Percentiles rank a stretch among this genome's conserved stretches.
Conservation (phyloP, 2,797 vertebrate species). For the Ciconia nigra region DNA sequence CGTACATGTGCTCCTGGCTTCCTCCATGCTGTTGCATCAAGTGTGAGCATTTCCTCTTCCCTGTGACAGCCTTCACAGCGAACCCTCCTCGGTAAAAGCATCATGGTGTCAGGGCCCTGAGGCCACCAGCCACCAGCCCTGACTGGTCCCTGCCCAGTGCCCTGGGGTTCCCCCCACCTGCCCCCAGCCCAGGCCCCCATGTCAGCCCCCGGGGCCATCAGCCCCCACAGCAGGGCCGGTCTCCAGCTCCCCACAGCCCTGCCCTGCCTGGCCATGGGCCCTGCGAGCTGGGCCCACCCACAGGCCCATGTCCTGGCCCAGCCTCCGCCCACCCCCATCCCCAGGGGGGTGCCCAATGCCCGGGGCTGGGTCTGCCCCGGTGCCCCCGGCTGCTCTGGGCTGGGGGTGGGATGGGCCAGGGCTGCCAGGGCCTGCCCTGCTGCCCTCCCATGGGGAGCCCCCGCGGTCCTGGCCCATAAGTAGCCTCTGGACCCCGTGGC, state of each 20-base stretch:
- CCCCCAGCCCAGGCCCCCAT: too few species aligned
- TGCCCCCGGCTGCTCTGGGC: not conserved
- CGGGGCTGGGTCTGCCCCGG: accelerated
- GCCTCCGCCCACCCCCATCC: too few species aligned
- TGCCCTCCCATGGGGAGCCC: accelerated
- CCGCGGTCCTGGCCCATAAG: too few species aligned
- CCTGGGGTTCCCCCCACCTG: not conserved
- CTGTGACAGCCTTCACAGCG: not conserved
- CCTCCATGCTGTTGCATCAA: not conserved
- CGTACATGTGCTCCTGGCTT: not conserved
- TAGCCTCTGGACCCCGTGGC: accelerated
- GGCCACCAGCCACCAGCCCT: not conserved
- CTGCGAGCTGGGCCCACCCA: too few species aligned
- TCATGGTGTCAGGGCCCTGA: not conserved
- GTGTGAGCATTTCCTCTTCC: not conserved
- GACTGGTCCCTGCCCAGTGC: not conserved
- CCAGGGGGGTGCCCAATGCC: accelerated
- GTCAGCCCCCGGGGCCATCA: not conserved
- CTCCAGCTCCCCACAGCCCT: not conserved
- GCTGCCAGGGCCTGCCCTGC: not conserved
- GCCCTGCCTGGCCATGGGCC: accelerated
- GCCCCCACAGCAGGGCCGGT: accelerated
- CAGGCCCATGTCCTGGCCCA: too few species aligned
- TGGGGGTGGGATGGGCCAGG: accelerated
- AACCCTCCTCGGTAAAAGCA: not conserved